Evolutionary conservation across 2,888 invertebrate genomes (phyloP).

Genomic region (Psococerastis gibbosa): DNA sequence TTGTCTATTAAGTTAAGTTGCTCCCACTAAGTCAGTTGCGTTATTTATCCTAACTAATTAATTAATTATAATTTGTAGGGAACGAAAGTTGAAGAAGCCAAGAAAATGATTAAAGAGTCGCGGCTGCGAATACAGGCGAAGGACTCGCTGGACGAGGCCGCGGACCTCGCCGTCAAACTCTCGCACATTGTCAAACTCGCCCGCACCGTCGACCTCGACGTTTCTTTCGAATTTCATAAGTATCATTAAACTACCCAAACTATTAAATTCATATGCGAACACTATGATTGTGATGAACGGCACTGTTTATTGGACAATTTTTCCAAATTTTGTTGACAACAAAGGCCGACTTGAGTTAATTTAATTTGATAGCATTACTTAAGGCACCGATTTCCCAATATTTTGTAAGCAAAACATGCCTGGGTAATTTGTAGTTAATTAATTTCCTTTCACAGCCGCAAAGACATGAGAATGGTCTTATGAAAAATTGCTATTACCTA

Average conservation of each 20-base stretch:
- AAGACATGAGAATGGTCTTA: too few species aligned
- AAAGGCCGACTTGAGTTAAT: too few species aligned
- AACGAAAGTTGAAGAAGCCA: conserved; percentile 66
- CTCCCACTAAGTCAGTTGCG: not conserved
- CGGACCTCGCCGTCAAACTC: conserved; percentile 53
- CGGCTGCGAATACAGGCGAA: conserved; percentile 58
- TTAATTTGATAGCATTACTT: too few species aligned
- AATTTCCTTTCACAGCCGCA: too few species aligned
- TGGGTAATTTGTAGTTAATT: too few species aligned
- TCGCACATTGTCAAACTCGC: conserved; percentile 62
- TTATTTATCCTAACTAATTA: conserved; percentile 5
- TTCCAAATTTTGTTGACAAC: too few species aligned
- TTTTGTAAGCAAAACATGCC: too few species aligned
- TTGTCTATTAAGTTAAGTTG: not conserved
- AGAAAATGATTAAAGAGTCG: conserved; percentile 55
- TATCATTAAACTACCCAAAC: conserved; percentile 1
- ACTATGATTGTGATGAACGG: too few species aligned
- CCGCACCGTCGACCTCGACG: conserved; percentile 54
- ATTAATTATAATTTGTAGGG: conserved; percentile 34
- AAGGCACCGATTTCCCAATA: too few species aligned
- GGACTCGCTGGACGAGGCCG: conserved; percentile 67
- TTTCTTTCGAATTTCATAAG: conserved; percentile 51
- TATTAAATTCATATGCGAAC: too few species aligned
- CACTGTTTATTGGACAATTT: too few species aligned
- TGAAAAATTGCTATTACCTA: too few species aligned